Percentiles rank a stretch among this genome's conserved stretches.
phyloP scores from a whole-genome alignment of 2,113 vertebrate species.

The Protomyctophum bolini region DNA sequence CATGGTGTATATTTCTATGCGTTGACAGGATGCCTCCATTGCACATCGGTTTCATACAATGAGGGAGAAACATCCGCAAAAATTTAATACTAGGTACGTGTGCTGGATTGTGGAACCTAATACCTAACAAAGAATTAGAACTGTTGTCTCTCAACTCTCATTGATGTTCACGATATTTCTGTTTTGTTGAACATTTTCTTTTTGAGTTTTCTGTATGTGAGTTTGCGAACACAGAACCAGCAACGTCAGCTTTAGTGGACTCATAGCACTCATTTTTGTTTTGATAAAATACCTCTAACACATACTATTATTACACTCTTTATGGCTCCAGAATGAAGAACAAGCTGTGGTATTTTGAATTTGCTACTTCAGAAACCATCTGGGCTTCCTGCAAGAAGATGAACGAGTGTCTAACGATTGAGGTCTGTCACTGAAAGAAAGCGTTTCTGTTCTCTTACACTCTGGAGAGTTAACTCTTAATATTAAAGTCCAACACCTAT shows the following conservation, averaged over 20 bases:
- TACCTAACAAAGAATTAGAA: too few species aligned
- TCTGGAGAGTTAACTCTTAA: not conserved
- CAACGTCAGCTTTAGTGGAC: not conserved
- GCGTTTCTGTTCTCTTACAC: not conserved
- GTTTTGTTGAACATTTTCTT: too few species aligned
- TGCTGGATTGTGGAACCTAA: not conserved
- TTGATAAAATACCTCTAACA: too few species aligned
- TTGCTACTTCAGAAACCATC: slow-evolving; percentile 93
- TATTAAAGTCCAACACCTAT: not conserved
- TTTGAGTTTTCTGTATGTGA: not conserved
- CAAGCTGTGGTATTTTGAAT: slow-evolving; percentile 97
- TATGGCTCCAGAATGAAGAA: slow-evolving; percentile 88
- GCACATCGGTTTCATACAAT: slow-evolving; percentile 92
- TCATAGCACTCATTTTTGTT: not conserved
- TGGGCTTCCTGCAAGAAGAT: slow-evolving; percentile 94
- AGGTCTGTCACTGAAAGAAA: slow-evolving; percentile 72
- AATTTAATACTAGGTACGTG: slow-evolving; percentile 94
- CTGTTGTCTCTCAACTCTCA: too few species aligned
- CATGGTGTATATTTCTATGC: not conserved
- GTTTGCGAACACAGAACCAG: not conserved
- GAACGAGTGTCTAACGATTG: slow-evolving; percentile 83
- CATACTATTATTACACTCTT: not conserved
- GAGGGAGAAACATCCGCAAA: slow-evolving; percentile 94
- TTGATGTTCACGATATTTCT: too few species aligned
- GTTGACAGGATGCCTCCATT: slow-evolving; percentile 89